phyloP scores from a whole-genome alignment of 2,888 invertebrate genomes.

The Tipula unca region DNA sequence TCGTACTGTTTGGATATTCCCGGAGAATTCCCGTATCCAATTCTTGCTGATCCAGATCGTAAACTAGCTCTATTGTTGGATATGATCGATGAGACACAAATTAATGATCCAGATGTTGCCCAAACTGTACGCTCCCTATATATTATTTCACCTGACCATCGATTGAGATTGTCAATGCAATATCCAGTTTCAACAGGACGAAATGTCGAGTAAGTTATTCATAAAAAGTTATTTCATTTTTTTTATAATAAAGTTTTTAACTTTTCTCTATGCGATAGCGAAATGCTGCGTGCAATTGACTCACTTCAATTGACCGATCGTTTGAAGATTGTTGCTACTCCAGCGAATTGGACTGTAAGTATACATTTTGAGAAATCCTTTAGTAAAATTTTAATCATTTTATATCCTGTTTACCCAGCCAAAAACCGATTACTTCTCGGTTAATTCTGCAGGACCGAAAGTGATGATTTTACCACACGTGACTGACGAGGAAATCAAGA shows the following conservation, averaged over 20 bases:
- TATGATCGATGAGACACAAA: slow-evolving; percentile 70
- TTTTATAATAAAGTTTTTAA: background rate
- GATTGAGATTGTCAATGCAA: slow-evolving; percentile 67
- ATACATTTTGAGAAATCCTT: background rate
- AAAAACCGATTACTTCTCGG: slow-evolving; percentile 22
- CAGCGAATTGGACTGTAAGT: slow-evolving; percentile 55
- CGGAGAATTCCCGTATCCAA: slow-evolving; percentile 70
- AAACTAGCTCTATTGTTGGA: slow-evolving; percentile 62
- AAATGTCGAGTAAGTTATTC: slow-evolving; percentile 65
- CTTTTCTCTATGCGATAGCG: slow-evolving; percentile 49
- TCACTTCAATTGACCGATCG: slow-evolving; percentile 69
- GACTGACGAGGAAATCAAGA: slow-evolving; percentile 53
- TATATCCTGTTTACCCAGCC: slow-evolving; percentile 20
- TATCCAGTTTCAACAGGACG: slow-evolving; percentile 81
- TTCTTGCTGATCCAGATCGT: slow-evolving; percentile 68
- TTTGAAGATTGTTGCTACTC: slow-evolving; percentile 68
- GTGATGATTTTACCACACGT: slow-evolving; percentile 74
- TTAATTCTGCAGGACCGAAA: slow-evolving; percentile 49
- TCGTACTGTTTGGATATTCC: slow-evolving; percentile 60
- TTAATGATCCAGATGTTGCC: slow-evolving; percentile 54
- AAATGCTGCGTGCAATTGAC: slow-evolving; percentile 74
- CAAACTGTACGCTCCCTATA: slow-evolving; percentile 69
- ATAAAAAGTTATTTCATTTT: background rate
- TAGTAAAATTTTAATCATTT: background rate
- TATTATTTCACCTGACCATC: slow-evolving; percentile 71